Evolutionary conservation across 2,797 vertebrate genomes (phyloP).

Genomic region (Buphagus erythrorhynchus): DNA sequence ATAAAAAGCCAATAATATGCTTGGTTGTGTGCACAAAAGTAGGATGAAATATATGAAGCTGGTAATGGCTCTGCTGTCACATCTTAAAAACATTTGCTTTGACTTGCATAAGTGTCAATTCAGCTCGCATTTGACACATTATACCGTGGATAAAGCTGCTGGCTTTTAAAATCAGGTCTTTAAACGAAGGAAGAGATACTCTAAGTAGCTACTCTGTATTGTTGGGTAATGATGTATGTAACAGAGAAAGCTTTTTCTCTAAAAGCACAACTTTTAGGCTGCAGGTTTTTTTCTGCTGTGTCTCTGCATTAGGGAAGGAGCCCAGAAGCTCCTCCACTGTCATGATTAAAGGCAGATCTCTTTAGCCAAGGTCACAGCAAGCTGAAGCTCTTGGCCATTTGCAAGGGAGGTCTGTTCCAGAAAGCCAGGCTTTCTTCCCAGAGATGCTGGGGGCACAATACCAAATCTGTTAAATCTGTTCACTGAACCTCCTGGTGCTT

Average conservation of each 20-base stretch:
- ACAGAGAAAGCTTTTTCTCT: slow-evolving; percentile 29
- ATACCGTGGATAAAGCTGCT: slow-evolving; percentile 7
- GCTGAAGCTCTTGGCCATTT: background rate
- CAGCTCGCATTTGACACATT: slow-evolving; percentile 57
- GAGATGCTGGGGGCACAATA: background rate
- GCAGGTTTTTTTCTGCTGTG: background rate
- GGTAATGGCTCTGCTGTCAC: slow-evolving; percentile 66
- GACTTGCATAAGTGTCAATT: slow-evolving; percentile 68
- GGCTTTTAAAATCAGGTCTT: slow-evolving; percentile 55
- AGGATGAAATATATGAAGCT: slow-evolving; percentile 70
- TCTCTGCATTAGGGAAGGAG: background rate
- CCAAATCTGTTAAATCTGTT: background rate
- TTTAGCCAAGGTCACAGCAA: background rate
- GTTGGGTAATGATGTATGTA: slow-evolving; percentile 50
- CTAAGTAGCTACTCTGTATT: slow-evolving; percentile 42
- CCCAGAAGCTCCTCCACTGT: background rate
- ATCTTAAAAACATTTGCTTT: slow-evolving; percentile 72
- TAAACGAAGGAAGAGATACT: background rate
- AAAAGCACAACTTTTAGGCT: slow-evolving; percentile 39
- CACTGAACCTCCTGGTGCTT: fast-evolving
- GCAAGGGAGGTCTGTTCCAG: background rate
- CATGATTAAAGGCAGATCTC: background rate
- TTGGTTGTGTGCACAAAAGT: slow-evolving; percentile 62
- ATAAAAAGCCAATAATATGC: slow-evolving; percentile 67
- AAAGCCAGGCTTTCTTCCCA: background rate